These are phyloP conservation scores for Petrocephalus schoutedeni DNA, from an alignment of 2,797 vertebrate species.

Conservation along the genomic window DNA sequence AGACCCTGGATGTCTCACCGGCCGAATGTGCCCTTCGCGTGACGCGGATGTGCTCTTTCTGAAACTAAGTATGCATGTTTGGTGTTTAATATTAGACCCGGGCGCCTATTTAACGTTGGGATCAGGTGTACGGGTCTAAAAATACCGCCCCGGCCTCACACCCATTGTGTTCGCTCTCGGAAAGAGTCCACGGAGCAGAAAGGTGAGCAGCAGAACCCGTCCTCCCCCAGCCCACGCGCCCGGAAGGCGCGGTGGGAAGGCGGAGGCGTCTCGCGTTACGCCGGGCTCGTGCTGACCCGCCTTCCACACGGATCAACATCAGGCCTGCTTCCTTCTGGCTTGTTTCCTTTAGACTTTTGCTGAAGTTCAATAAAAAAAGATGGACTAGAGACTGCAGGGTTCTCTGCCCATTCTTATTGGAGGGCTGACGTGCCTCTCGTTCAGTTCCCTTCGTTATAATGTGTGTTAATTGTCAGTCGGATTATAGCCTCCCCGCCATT, in stretches of 20 bases:
- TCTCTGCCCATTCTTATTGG: not conserved
- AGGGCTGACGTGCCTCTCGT: not conserved
- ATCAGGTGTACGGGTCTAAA: not conserved
- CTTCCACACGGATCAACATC: constrained; percentile 30
- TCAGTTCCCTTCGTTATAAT: not conserved
- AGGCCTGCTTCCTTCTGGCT: not conserved
- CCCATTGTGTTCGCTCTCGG: not conserved
- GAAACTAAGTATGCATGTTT: not conserved
- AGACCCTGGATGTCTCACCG: not conserved
- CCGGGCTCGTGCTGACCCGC: constrained; percentile 20
- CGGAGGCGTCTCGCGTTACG: not conserved
- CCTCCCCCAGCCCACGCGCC: not conserved
- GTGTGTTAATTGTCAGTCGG: not conserved
- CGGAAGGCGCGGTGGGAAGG: not conserved
- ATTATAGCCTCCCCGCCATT: not conserved
- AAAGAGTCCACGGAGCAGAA: not conserved
- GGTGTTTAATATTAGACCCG: not conserved
- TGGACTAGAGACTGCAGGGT: not conserved
- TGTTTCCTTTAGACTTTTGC: constrained; percentile 15
- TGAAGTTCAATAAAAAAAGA: not conserved
- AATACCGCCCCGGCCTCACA: not conserved
- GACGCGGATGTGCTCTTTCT: not conserved
- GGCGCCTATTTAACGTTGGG: not conserved
- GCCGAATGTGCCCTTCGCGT: not conserved
- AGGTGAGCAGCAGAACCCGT: not conserved